Evolutionary conservation across 2,113 vertebrate genomes (phyloP), one percentile per base, ranked within the genome.

Genomic region (Carlito syrichta): DNA sequence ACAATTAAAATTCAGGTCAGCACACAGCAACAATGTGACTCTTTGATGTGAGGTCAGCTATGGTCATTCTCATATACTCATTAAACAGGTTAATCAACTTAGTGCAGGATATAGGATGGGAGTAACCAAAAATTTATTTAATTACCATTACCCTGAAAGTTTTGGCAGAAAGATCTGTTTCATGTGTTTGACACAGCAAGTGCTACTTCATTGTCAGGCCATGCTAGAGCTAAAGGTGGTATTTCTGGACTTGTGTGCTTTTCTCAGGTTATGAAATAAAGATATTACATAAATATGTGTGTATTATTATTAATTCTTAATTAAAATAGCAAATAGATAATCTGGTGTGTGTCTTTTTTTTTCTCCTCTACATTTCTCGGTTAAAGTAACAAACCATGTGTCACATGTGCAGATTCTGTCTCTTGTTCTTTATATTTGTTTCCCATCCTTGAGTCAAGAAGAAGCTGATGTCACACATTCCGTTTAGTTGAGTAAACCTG

Each of bases 11-110:
- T 98, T 98, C 98, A 99, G 99, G 99, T 99, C 99, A 99, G 98
- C 98, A 98, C 99, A 97, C 99, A 99, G 98, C 98, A 99, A 99
- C 99, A 98, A 89, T 98, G 98, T 97, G 98, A 98, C 98, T 97
- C 99, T 99, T 99, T 99, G 99, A 99, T 99, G 99, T 99, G 98
- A 98, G 99, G 99, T 99, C 99, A 99, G 99, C 98, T 98, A 96
- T 98, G 99, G 99, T 99, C 99, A 99, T 97, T 99, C 98, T 98
- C 98, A 98, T 98, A 97, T 98, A 99, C 99, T 99, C 99, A 99
- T 99, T 99, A 99, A 99, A 98, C 98, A 98, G 98, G 98, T 99
- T 99, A 99, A 99, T 98, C 98, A 98, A 98, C 97, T 97, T 96
- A 89, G 89, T 23, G 89, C 78, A 84, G 96, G 86, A 93, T 98